Evolutionary conservation across 1,140 invertebrate species (phyloP).

Genomic region (Drosophila watanabei): DNA sequence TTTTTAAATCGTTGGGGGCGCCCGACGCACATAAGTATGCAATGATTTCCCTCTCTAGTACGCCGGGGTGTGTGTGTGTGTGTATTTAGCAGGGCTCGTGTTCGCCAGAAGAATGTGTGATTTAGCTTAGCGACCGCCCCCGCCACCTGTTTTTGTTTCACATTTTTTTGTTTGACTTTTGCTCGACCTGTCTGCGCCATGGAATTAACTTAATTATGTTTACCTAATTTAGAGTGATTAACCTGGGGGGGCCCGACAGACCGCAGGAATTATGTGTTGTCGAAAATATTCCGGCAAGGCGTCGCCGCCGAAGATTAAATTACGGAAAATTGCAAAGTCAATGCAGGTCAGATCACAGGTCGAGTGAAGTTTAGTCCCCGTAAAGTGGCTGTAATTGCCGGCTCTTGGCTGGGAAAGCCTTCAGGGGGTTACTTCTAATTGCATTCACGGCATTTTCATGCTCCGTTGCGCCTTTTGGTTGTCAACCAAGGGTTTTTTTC

Average conservation of each 20-base stretch:
- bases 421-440: conserved; percentile 53
- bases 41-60: conserved; percentile 31
- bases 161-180: conserved; percentile 49
- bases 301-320: conserved; percentile 41
- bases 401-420: conserved; percentile 15
- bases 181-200: conserved; percentile 34
- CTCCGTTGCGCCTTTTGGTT: conserved; percentile 65
- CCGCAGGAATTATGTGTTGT: conserved; percentile 60
- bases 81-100: conserved; percentile 22
- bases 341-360: conserved; percentile 33
- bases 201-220: conserved; percentile 82
- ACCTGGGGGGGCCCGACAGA: conserved; percentile 51
- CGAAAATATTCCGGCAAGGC: conserved; percentile 30
- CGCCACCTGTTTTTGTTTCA: conserved; percentile 50
- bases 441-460: conserved; percentile 68
- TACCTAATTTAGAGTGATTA: conserved; percentile 82
- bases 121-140: conserved; percentile 27
- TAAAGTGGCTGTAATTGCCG: conserved; percentile 43
- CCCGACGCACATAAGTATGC: conserved; percentile 49
- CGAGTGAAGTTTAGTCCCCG: conserved; percentile 20
- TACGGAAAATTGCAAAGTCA: conserved; percentile 33
- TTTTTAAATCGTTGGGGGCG: conserved; percentile 68
- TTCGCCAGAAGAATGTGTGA: conserved; percentile 47
- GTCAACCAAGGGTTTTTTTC: conserved; percentile 49
- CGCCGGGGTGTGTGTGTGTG: conserved; percentile 26